Conservation (phyloP, 2,888 invertebrate species). For the Lysandra coridon region DNA sequence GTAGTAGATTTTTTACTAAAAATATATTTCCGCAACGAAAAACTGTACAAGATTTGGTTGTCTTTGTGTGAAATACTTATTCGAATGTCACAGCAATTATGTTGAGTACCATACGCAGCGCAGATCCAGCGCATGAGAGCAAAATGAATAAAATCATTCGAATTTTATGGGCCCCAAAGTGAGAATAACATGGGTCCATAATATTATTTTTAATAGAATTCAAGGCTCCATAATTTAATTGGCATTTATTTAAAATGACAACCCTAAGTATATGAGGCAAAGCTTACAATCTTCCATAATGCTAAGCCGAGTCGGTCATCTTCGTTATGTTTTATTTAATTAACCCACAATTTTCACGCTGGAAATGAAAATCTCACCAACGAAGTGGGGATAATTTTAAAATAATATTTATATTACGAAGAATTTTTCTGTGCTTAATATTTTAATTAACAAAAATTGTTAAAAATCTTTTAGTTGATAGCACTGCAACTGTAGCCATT, state of each 20-base stretch:
- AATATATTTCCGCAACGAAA: no score
- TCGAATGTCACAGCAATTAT: no score
- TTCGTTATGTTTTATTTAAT: slow-evolving; percentile 6
- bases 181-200: not conserved
- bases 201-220: not conserved
- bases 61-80: no score
- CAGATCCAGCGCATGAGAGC: no score
- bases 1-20: no score
- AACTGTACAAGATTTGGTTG: no score
- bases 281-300: not conserved
- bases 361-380: not conserved
- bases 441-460: no score
- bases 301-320: not conserved
- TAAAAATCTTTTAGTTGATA: no score
- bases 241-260: not conserved
- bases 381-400: not conserved
- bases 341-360: not conserved
- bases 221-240: not conserved
- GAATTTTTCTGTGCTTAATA: no score
- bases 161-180: not conserved
- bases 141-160: no score
- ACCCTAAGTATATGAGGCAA: slow-evolving; percentile 1
- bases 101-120: no score
- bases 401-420: not conserved
- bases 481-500: no score